Percentiles rank a stretch among this genome's conserved stretches.
phyloP scores from a whole-genome alignment of 2,113 vertebrate species.

The Macquaria ambigua region DNA sequence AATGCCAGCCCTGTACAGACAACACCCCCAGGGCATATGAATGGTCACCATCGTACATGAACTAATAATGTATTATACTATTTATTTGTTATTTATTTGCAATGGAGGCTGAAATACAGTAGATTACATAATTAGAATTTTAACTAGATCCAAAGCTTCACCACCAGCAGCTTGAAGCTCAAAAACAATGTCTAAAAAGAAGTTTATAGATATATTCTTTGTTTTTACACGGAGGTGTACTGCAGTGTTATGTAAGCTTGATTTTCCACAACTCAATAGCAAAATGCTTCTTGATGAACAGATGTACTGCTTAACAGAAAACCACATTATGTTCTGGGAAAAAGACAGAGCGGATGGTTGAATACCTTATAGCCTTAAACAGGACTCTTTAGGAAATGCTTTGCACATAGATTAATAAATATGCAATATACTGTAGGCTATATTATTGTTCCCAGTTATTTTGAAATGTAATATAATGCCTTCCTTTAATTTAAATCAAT shows the following conservation, averaged over 20 bases:
- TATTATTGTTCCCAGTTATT: not conserved
- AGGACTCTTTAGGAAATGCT: not conserved
- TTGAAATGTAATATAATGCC: not conserved
- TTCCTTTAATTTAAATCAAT: not conserved
- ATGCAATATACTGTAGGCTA: not conserved
- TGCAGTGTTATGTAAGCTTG: slow-evolving; percentile 8
- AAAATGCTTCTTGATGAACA: slow-evolving; percentile 21
- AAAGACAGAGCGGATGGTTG: not conserved
- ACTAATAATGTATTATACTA: not conserved
- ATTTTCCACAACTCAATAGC: not conserved
- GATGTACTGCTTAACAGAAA: slow-evolving; percentile 13
- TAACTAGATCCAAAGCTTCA: not conserved
- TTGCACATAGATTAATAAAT: not conserved
- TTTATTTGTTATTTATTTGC: not conserved
- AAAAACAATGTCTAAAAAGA: not conserved
- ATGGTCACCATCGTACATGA: not conserved
- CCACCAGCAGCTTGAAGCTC: not conserved
- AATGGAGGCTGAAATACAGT: not conserved
- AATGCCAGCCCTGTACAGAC: not conserved
- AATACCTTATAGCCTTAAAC: not conserved
- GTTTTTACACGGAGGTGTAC: not conserved
- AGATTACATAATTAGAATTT: slow-evolving; percentile 6
- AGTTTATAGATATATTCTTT: not conserved
- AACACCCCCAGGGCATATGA: not conserved
- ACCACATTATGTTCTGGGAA: not conserved